These are phyloP conservation scores for Clepsis dumicolana DNA, from an alignment of 2,888 invertebrate species.

Conservation along the genomic window DNA sequence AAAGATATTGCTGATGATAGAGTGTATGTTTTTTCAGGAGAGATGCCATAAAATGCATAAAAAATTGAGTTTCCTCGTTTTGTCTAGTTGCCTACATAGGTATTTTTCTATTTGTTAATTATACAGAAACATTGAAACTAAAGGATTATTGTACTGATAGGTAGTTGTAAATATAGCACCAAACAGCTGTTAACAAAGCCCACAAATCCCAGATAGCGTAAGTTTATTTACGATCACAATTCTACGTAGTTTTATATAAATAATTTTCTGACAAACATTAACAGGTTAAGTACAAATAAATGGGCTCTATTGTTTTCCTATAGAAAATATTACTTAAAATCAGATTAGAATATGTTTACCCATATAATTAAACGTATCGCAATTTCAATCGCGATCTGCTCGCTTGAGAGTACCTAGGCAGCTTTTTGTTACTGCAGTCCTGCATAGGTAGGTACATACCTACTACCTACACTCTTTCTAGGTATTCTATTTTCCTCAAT, in stretches of 20 bases:
- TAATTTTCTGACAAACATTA: constrained; percentile 17
- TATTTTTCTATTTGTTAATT: not conserved
- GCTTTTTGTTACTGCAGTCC: too few species aligned
- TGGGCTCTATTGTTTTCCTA: constrained; percentile 14
- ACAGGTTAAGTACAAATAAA: constrained; percentile 14
- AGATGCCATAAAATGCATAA: not conserved
- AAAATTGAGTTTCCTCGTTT: not conserved
- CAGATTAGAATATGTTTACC: too few species aligned
- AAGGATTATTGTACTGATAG: constrained; percentile 13
- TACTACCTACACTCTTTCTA: too few species aligned
- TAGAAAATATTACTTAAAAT: not conserved
- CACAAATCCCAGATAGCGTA: constrained; percentile 24
- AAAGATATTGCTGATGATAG: not conserved
- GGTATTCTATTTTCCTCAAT: too few species aligned
- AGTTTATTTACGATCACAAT: constrained; percentile 26
- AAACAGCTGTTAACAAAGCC: constrained; percentile 7
- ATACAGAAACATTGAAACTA: not conserved
- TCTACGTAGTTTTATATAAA: constrained; percentile 35
- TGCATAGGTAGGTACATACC: too few species aligned
- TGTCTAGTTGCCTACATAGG: not conserved
- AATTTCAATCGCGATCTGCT: too few species aligned
- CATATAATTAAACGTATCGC: too few species aligned
- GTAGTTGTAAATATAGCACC: constrained; percentile 19
- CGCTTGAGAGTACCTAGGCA: too few species aligned
- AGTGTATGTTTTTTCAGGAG: not conserved